Conservation (phyloP, 2,888 invertebrate genomes). For the Crepidodera aurea region DNA sequence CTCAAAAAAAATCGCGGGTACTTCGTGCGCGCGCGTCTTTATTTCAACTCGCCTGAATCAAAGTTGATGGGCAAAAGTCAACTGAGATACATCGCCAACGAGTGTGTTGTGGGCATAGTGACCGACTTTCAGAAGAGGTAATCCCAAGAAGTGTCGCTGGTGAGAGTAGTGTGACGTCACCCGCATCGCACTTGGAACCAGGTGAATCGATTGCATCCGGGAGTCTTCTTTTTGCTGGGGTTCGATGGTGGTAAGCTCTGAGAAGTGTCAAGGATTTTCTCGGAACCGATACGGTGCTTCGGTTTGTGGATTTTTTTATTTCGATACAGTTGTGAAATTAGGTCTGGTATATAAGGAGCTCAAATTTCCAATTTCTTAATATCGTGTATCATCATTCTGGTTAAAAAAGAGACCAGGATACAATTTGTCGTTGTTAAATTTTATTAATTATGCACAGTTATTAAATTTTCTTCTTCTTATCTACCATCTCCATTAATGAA, state of each 20-base stretch:
- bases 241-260: neutral
- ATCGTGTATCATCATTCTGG: neutral
- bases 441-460: no score
- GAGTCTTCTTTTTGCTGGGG: slow-evolving; percentile 38
- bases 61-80: neutral
- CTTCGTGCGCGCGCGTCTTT: slow-evolving; percentile 16
- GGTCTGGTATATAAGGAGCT: neutral
- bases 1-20: neutral
- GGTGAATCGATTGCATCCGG: slow-evolving; percentile 50
- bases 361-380: neutral
- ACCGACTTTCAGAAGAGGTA: slow-evolving; percentile 56
- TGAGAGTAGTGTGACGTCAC: slow-evolving; percentile 55
- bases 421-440: no score
- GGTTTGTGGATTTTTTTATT: slow-evolving; percentile 1
- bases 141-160: slow-evolving; percentile 47
- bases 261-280: slow-evolving; percentile 12
- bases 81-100: slow-evolving; percentile 29
- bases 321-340: neutral
- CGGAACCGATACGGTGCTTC: neutral
- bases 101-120: slow-evolving; percentile 51
- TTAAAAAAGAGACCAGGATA: no score
- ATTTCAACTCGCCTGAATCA: neutral
- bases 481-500: no score
- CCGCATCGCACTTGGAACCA: slow-evolving; percentile 45
- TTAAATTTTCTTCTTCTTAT: no score